These are phyloP conservation scores for Lasius fuliginosus DNA, from an alignment of 2,888 invertebrate species.

Conservation along the genomic window DNA sequence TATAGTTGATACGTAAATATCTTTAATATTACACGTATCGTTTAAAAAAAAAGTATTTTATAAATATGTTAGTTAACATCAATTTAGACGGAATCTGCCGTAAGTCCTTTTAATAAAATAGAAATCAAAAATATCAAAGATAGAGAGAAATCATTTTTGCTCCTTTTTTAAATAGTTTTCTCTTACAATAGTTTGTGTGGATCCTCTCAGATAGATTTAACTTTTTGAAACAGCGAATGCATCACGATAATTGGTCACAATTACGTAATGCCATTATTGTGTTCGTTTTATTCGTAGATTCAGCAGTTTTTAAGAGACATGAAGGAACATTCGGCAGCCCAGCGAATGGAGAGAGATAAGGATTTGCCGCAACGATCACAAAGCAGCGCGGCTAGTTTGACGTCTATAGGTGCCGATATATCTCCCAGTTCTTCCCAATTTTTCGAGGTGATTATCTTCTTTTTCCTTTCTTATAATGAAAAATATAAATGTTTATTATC, in stretches of 20 bases:
- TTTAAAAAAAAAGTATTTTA: neutral
- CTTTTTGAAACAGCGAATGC: neutral
- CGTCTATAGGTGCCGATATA: constrained; percentile 92
- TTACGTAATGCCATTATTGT: constrained; percentile 2
- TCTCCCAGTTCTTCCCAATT: constrained; percentile 96
- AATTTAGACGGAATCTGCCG: neutral
- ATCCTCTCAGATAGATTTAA: neutral
- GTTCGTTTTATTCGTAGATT: constrained; percentile 76
- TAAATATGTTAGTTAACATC: neutral
- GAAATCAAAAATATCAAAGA: neutral
- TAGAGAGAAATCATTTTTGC: neutral
- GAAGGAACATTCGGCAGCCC: constrained; percentile 84
- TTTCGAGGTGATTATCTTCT: constrained; percentile 90
- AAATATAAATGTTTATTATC: neutral
- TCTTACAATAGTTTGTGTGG: neutral
- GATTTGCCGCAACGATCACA: constrained; percentile 85
- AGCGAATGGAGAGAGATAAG: constrained; percentile 80
- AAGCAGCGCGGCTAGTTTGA: constrained; percentile 90
- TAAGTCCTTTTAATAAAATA: neutral
- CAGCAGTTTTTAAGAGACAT: constrained; percentile 84
- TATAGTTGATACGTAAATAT: neutral
- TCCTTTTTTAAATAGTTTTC: neutral
- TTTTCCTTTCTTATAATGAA: neutral
- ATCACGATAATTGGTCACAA: neutral
- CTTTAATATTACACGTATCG: neutral